phyloP scores from a whole-genome alignment of 2,888 invertebrate genomes.

The Geotrupes spiniger region DNA sequence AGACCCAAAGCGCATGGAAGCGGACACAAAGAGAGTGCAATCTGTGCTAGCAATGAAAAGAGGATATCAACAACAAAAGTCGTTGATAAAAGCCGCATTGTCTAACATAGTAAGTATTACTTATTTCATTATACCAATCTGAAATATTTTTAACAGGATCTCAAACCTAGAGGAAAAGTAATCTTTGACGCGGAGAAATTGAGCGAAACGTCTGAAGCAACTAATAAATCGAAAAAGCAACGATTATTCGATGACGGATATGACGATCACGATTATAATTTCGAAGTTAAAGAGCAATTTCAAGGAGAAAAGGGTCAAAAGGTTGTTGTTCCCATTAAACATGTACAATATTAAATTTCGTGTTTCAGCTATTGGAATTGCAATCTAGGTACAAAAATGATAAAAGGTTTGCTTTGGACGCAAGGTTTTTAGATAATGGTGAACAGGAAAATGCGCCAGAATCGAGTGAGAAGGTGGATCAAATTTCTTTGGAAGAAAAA shows the following conservation, averaged over 20 bases:
- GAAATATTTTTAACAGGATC: constrained; percentile 52
- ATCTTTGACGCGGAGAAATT: constrained; percentile 57
- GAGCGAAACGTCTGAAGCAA: constrained; percentile 11
- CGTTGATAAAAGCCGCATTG: constrained; percentile 63
- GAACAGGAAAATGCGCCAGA: constrained; percentile 20
- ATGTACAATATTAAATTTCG: neutral
- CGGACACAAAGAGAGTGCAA: constrained; percentile 65
- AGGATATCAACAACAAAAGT: constrained; percentile 63
- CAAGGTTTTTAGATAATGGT: constrained; percentile 62
- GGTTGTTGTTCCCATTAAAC: constrained; percentile 42
- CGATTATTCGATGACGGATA: constrained; percentile 53
- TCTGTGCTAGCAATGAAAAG: constrained; percentile 64
- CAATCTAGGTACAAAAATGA: constrained; percentile 74
- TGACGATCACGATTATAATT: constrained; percentile 55
- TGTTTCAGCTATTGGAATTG: constrained; percentile 54
- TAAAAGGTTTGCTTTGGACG: constrained; percentile 71
- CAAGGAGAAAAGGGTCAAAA: constrained; percentile 64
- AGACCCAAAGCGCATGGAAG: constrained; percentile 40
- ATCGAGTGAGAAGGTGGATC: neutral
- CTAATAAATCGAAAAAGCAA: constrained; percentile 36
- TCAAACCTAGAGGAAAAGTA: constrained; percentile 58
- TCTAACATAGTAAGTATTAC: constrained; percentile 54
- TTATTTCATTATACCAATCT: constrained; percentile 15
- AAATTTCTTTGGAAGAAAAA: constrained; percentile 38
- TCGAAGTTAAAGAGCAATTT: constrained; percentile 64